Evolutionary conservation across 2,888 invertebrate species (phyloP).

Genomic region (Nycteola revayana): DNA sequence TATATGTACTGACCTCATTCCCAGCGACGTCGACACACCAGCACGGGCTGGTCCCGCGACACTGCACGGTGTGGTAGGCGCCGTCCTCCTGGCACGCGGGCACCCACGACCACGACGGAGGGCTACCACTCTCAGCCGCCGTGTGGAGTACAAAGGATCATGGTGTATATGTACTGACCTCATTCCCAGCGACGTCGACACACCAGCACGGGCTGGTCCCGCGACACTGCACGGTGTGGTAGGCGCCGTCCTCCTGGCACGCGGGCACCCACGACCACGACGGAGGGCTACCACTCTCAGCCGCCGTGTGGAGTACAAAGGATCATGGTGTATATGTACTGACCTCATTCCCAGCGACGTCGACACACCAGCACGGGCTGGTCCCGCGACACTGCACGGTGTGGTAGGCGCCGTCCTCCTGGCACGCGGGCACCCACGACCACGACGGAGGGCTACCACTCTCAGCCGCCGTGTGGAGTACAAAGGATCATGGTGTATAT

Average conservation of each 20-base stretch:
- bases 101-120: conserved; percentile 88
- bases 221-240: conserved; percentile 87
- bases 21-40: conserved; percentile 92
- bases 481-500: conserved; percentile 30
- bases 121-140: conserved; percentile 84
- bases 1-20: conserved; percentile 78
- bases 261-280: conserved; percentile 88
- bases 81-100: conserved; percentile 88
- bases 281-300: conserved; percentile 86
- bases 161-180: conserved; percentile 63
- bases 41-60: conserved; percentile 86
- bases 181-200: conserved; percentile 87
- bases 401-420: conserved; percentile 85
- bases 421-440: conserved; percentile 88
- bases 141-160: too few species aligned
- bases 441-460: conserved; percentile 88
- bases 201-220: conserved; percentile 90
- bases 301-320: too few species aligned
- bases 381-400: conserved; percentile 87
- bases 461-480: too few species aligned
- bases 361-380: conserved; percentile 92
- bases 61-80: conserved; percentile 87
- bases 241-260: conserved; percentile 87
- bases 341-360: conserved; percentile 86
- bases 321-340: conserved; percentile 30